Evolutionary conservation across 53 echinoderm and acorn worm genomes (phyloP).

Genomic region (Pentamera pediparva): DNA sequence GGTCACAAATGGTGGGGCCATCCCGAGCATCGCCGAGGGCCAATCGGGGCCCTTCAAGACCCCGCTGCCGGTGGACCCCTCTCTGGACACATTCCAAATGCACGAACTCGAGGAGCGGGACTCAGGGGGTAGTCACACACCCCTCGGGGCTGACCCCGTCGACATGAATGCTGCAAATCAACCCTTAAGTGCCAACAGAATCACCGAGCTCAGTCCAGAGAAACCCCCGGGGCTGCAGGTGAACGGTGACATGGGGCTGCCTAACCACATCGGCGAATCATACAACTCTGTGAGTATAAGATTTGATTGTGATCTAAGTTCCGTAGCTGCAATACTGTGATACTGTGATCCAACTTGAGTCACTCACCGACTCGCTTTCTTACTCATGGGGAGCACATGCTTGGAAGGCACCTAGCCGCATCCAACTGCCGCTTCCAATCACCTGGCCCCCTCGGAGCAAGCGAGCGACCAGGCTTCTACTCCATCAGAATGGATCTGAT

Average conservation of each 20-base stretch:
- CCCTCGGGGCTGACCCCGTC: too few species aligned
- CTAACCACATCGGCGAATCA: constrained; percentile 40
- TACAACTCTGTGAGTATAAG: constrained; percentile 2
- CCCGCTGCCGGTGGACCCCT: constrained; percentile 29
- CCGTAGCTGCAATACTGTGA: too few species aligned
- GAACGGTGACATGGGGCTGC: constrained; percentile 21
- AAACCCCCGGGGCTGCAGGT: constrained; percentile 1
- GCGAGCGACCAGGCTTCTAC: too few species aligned
- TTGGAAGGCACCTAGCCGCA: too few species aligned
- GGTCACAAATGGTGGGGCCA: constrained; percentile 6
- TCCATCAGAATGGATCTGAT: too few species aligned
- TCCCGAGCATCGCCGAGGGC: neutral
- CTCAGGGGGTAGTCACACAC: neutral
- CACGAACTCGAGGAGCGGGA: neutral
- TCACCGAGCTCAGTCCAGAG: constrained; percentile 4
- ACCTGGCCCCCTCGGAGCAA: too few species aligned
- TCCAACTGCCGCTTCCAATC: too few species aligned
- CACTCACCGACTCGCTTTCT: too few species aligned
- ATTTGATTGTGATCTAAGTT: too few species aligned
- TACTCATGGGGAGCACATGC: too few species aligned
- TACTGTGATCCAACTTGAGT: too few species aligned
- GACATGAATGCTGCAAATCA: constrained; percentile 25
- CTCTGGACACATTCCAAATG: constrained; percentile 54
- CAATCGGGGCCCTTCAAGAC: constrained; percentile 54
- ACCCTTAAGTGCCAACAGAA: constrained; percentile 41